Evolutionary conservation across 23 tunicate genomes (phyloP).

Genomic region (Styela clava): DNA sequence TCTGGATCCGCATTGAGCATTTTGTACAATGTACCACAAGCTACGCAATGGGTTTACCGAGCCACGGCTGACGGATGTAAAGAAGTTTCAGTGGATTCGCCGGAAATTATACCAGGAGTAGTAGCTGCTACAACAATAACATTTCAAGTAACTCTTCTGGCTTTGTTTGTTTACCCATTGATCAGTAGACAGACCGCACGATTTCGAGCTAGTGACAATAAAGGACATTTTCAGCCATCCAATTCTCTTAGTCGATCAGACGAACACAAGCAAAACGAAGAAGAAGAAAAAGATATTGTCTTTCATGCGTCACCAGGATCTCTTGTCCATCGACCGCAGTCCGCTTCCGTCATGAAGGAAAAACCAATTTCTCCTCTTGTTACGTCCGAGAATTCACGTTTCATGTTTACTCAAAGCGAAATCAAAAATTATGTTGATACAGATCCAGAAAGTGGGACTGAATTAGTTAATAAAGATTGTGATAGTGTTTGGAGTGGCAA

Average conservation of each 20-base stretch:
- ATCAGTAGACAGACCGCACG: conserved; percentile 23
- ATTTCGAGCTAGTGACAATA: background rate
- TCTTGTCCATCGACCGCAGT: background rate
- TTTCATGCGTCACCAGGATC: background rate
- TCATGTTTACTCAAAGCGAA: background rate
- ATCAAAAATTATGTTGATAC: conserved; percentile 4
- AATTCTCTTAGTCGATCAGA: conserved; percentile 9
- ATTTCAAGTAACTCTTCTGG: conserved; percentile 40
- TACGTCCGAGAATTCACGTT: background rate
- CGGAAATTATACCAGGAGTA: conserved; percentile 37
- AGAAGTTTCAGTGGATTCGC: conserved; percentile 38
- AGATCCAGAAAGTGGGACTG: conserved; percentile 27
- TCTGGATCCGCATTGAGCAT: conserved; percentile 30
- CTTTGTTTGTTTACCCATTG: conserved; percentile 59
- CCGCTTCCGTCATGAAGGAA: background rate
- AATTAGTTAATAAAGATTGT: background rate
- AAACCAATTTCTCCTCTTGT: conserved; percentile 10
- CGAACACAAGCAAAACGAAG: conserved; percentile 6
- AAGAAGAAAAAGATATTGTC: background rate
- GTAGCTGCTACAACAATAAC: background rate
- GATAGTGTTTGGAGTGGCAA: background rate
- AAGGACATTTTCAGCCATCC: background rate
- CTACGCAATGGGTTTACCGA: conserved; percentile 52
- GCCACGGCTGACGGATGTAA: conserved; percentile 67
- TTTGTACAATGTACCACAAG: conserved; percentile 43